These are phyloP conservation scores for Cepaea nemoralis DNA, from an alignment of 1,140 invertebrate genomes.

Conservation along the genomic window DNA sequence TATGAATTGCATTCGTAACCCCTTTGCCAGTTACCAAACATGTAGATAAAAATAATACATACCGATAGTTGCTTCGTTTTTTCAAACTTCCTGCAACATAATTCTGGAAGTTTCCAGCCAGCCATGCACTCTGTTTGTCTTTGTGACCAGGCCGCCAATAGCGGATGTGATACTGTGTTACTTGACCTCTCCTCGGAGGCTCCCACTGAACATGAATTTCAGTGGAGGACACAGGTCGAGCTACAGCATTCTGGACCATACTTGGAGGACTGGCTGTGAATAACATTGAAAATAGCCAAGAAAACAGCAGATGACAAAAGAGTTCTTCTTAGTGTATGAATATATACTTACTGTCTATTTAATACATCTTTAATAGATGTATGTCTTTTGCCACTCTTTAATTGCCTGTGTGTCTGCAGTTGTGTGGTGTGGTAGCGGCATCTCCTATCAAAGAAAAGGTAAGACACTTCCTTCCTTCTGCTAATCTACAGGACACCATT, in stretches of 20 bases:
- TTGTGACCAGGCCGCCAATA: constrained; percentile 47
- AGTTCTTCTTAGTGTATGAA: no score
- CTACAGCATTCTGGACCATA: constrained; percentile 40
- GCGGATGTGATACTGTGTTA: constrained; percentile 47
- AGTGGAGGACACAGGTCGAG: constrained; percentile 41
- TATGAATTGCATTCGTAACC: no score
- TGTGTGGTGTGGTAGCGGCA: no score
- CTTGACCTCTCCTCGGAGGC: constrained; percentile 40
- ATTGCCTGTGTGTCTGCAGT: no score
- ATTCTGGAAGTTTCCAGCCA: constrained; percentile 33
- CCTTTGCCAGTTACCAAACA: background rate
- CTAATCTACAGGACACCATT: no score
- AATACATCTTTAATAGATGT: no score
- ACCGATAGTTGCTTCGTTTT: constrained; percentile 42
- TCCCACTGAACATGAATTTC: constrained; percentile 52
- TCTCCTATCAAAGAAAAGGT: no score
- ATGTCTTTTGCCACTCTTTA: no score
- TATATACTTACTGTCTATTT: no score
- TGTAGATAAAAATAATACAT: background rate
- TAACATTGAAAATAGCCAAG: no score
- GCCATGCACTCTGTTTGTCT: constrained; percentile 46
- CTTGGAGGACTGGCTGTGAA: constrained; percentile 33
- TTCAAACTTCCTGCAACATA: constrained; percentile 45
- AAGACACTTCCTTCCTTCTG: no score
- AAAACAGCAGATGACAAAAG: no score